A percentile compares a stretch with the other conserved stretches of the same genome.
These are phyloP conservation scores for Dryoscopus gambensis DNA, from an alignment of 2,113 vertebrate genomes.

Conservation along the genomic window DNA sequence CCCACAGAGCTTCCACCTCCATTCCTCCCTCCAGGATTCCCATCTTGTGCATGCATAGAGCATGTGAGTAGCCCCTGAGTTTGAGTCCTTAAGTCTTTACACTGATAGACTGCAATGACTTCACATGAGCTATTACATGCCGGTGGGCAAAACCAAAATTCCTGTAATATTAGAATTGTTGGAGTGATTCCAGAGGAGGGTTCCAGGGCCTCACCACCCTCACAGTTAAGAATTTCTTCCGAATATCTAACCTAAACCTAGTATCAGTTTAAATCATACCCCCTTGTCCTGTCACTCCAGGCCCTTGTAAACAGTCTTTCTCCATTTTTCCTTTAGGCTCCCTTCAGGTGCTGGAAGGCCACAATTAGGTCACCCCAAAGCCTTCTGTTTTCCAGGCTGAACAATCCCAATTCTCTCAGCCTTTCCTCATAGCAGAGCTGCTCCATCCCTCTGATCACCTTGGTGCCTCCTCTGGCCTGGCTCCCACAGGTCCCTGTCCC, in stretches of 20 bases:
- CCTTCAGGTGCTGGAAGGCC: not conserved
- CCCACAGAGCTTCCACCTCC: not conserved
- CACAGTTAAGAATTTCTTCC: not conserved
- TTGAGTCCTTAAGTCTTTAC: not conserved
- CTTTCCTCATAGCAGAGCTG: not conserved
- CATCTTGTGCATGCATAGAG: not conserved
- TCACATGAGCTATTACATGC: not conserved
- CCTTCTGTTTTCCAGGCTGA: rapidly evolving
- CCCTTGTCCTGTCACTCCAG: not conserved
- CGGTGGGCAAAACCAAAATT: not conserved
- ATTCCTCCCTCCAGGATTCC: not conserved
- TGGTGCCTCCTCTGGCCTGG: not conserved
- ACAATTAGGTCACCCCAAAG: rapidly evolving
- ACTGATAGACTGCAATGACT: not conserved
- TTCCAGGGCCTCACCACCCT: not conserved
- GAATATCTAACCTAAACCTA: not conserved
- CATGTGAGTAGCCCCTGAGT: not conserved
- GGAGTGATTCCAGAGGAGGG: not conserved
- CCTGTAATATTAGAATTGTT: not conserved
- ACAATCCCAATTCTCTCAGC: rapidly evolving
- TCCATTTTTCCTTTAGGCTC: not conserved
- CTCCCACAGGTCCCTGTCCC: not conserved
- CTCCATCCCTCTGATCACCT: not conserved
- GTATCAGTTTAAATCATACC: too few relatives aligned
- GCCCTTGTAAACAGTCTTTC: rapidly evolving